Conservation (phyloP, 2,797 vertebrate species). For the Takifugu rubripes region DNA sequence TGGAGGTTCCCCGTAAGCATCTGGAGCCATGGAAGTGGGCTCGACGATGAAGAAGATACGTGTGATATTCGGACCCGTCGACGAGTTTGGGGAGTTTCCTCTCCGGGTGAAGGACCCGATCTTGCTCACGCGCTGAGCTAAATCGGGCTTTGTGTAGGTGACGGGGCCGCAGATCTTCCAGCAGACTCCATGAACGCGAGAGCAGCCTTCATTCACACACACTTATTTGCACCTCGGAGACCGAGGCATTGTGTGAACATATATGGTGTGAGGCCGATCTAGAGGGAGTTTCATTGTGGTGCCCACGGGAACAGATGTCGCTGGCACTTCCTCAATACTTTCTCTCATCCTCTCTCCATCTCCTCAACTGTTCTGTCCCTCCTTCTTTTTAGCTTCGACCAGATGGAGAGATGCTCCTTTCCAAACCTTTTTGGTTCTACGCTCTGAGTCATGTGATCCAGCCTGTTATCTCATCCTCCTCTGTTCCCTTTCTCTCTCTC, state of each 20-base stretch:
- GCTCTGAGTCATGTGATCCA: slow-evolving; percentile 66
- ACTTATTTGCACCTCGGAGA: slow-evolving; percentile 47
- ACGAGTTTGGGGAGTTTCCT: slow-evolving; percentile 7
- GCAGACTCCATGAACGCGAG: too few species aligned
- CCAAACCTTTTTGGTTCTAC: slow-evolving; percentile 67
- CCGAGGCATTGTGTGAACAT: slow-evolving; percentile 54
- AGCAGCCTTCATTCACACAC: slow-evolving; percentile 10
- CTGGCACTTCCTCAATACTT: slow-evolving; percentile 75
- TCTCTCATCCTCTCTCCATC: slow-evolving; percentile 59
- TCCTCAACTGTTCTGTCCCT: slow-evolving; percentile 21
- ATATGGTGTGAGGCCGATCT: slow-evolving; percentile 67
- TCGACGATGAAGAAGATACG: slow-evolving; percentile 3
- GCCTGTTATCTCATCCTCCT: slow-evolving; percentile 47
- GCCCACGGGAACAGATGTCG: slow-evolving; percentile 81
- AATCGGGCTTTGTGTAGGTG: slow-evolving; percentile 53
- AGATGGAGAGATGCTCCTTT: slow-evolving; percentile 73
- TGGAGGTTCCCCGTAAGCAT: slow-evolving; percentile 23
- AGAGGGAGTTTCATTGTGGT: slow-evolving; percentile 75
- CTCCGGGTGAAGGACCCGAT: too few species aligned
- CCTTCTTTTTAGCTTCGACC: slow-evolving; percentile 48
- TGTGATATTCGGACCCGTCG: background rate
- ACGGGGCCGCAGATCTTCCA: slow-evolving; percentile 24
- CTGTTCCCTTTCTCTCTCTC: slow-evolving; percentile 32
- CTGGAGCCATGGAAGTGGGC: slow-evolving; percentile 11
- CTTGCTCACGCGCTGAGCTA: slow-evolving; percentile 14